These are phyloP conservation scores for Noctua fimbriata DNA, from an alignment of 2,888 invertebrate genomes.

Conservation along the genomic window DNA sequence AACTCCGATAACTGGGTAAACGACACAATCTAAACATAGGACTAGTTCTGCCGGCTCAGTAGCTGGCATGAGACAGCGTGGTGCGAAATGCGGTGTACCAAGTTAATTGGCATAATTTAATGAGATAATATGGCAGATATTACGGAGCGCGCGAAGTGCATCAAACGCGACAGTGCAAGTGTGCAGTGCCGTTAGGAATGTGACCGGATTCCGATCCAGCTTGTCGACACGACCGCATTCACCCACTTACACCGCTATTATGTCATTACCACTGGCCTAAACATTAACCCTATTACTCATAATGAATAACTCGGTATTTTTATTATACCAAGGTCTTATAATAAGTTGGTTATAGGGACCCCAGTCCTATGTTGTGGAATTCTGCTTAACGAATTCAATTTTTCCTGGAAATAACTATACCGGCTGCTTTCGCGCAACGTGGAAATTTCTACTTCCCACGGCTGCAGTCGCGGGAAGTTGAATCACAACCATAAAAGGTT, in stretches of 20 bases:
- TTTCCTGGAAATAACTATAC: slow-evolving; percentile 38
- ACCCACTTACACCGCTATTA: slow-evolving; percentile 83
- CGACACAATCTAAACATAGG: slow-evolving; percentile 47
- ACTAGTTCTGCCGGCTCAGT: slow-evolving; percentile 49
- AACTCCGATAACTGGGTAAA: slow-evolving; percentile 41
- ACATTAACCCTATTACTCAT: slow-evolving; percentile 74
- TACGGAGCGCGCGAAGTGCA: slow-evolving; percentile 71
- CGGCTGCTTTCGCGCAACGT: slow-evolving; percentile 43
- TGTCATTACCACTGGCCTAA: slow-evolving; percentile 84
- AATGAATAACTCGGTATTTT: slow-evolving; percentile 31
- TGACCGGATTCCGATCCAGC: slow-evolving; percentile 84
- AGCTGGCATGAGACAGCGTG: slow-evolving; percentile 63
- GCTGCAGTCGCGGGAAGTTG: slow-evolving; percentile 49
- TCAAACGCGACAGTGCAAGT: slow-evolving; percentile 82
- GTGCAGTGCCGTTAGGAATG: slow-evolving; percentile 84
- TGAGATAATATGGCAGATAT: slow-evolving; percentile 66
- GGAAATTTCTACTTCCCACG: slow-evolving; percentile 59
- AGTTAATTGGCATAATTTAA: slow-evolving; percentile 71
- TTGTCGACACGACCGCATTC: slow-evolving; percentile 77
- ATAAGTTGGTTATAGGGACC: slow-evolving; percentile 31
- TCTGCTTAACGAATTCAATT: slow-evolving; percentile 14
- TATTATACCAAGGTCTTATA: slow-evolving; percentile 11
- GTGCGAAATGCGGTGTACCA: slow-evolving; percentile 61
- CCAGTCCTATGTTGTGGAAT: slow-evolving; percentile 13
- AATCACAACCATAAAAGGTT: slow-evolving; percentile 50